Base-by-base conservation (phyloP, 2,797 vertebrate species). In the Cephalopachus bancanus region DNA sequence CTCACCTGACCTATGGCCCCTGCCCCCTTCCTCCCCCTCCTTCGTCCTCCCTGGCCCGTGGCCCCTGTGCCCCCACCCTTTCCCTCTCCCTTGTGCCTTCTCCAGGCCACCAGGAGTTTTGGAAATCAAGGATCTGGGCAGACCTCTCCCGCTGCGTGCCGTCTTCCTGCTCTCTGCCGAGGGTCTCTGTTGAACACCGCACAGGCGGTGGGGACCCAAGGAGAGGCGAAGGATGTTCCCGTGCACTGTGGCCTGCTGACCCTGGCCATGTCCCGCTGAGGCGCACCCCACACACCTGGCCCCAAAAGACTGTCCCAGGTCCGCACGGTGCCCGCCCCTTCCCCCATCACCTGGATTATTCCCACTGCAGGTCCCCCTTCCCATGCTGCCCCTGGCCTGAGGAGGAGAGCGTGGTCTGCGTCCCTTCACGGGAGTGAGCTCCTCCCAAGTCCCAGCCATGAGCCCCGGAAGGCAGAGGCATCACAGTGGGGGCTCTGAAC, bases 381-480 rank as follows among this genome's bases (percentile, higher is more conserved):
- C 53, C 10, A 24, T n/a, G 24, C 78, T 53, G 37, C 14, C 26
- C 65, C 60, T 62, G 8, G 78, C 10, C 44, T 60, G 71, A 15
- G 28, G 65, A 93, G 53, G 59, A 24, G 49, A n/a, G 72, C 22
- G 37, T 57, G 60, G 22, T 80, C 53, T 26, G 33, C 28, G 80
- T 78, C 26, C 84, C 33, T 33, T 80, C 5, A 0, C 10, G 0
- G 15, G 75, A 65, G 22, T 10, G 44, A 84, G 62, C 3, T 30
- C n/a, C 60, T 87, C 6, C 37, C 37, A 37, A 2, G 37, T 37
- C 37, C 37, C 37, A 37, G 37, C 37, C 1, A 0, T 1, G 71
- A 89, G 69, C 60, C 80, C 62, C 2, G 0, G 37, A n/a, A 59
- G 64, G 92, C 59, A 33, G 60, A 64, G 65, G 53, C 20, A 6